Conservation (phyloP, 2,113 vertebrate genomes). For the Scatophagus argus region DNA sequence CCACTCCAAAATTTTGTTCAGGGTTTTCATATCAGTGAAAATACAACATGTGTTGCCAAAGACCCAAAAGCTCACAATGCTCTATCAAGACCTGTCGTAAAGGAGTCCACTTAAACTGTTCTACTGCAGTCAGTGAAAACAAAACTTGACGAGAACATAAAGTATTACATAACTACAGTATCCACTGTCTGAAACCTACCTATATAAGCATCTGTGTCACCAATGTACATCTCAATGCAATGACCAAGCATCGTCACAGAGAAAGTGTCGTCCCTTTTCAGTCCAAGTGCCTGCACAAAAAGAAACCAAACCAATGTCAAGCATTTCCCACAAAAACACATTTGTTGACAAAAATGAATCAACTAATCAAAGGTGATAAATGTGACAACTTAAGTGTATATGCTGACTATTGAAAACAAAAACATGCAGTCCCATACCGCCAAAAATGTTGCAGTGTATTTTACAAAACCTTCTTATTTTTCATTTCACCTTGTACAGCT, state of each 20-base stretch:
- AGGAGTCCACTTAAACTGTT: no score
- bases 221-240: slow-evolving; percentile 99
- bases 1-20: background rate
- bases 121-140: no score
- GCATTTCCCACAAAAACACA: background rate
- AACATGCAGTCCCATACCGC: background rate
- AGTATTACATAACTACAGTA: no score
- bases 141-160: no score
- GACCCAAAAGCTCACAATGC: no score
- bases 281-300: slow-evolving; percentile 91
- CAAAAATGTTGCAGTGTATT: background rate
- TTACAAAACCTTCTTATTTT: background rate
- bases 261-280: slow-evolving; percentile 97
- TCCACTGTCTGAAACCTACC: slow-evolving; percentile 84
- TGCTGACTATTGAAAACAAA: background rate
- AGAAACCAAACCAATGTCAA: background rate
- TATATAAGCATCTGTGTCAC: slow-evolving; percentile 98
- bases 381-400: background rate
- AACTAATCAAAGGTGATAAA: background rate
- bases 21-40: no score
- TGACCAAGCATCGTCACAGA: slow-evolving; percentile 99
- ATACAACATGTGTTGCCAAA: no score
- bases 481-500: background rate
- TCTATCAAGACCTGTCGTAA: no score
- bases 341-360: background rate